Evolutionary conservation across 2,113 vertebrate species (phyloP).

Genomic region (Neomonachus schauinslandi): DNA sequence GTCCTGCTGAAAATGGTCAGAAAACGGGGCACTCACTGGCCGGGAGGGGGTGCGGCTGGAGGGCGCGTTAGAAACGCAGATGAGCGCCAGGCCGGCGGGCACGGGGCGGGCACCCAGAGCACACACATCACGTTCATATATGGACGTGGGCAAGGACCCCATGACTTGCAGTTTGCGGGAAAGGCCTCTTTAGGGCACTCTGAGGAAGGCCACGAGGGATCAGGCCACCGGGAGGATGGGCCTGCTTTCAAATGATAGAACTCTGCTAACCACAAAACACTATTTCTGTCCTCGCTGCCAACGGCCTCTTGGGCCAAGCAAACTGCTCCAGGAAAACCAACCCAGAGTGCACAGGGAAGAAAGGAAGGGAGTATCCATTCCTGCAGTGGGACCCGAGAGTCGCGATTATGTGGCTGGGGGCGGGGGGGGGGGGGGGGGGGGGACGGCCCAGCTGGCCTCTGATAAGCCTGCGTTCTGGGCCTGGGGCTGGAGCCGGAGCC

Average conservation of each 20-base stretch:
- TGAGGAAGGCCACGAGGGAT: neutral
- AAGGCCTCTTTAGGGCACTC: neutral
- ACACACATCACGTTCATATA: rapidly evolving
- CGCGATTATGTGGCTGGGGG: rapidly evolving
- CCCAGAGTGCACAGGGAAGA: neutral
- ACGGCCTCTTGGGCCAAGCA: rapidly evolving
- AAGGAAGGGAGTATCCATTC: neutral
- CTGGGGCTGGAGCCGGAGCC: rapidly evolving
- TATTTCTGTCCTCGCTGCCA: neutral
- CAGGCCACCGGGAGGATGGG: rapidly evolving
- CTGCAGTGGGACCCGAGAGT: neutral
- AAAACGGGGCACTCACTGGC: conserved; percentile 52
- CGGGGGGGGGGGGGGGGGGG: too few species aligned
- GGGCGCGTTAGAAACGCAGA: neutral
- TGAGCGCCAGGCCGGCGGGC: rapidly evolving
- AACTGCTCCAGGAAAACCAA: neutral
- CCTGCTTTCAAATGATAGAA: neutral
- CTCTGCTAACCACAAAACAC: neutral
- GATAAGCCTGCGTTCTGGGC: rapidly evolving
- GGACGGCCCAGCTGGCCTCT: rapidly evolving
- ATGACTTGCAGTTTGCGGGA: conserved; percentile 48
- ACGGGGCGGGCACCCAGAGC: rapidly evolving
- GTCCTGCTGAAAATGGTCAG: rapidly evolving
- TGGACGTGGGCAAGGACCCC: rapidly evolving
- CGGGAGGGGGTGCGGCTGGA: rapidly evolving